Conservation (phyloP, 2,888 invertebrate species). For the Cepaea hortensis region DNA sequence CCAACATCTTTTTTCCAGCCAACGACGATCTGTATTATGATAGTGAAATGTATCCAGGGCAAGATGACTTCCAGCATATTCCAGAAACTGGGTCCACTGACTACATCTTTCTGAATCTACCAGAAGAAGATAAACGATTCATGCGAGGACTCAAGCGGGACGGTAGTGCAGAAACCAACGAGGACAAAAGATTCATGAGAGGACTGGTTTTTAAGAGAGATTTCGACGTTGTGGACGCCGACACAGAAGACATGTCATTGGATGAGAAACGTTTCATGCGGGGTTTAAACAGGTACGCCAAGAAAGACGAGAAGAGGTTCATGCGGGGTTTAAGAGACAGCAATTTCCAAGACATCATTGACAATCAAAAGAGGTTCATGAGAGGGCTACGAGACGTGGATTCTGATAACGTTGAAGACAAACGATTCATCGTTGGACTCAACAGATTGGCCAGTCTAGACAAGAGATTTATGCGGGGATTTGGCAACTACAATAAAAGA, state of each 20-base stretch:
- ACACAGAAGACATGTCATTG: background rate
- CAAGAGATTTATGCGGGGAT: slow-evolving; percentile 28
- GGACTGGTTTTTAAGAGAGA: slow-evolving; percentile 17
- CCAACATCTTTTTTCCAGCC: no score
- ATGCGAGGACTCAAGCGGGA: slow-evolving; percentile 5
- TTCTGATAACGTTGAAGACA: background rate
- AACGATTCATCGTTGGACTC: slow-evolving; percentile 21
- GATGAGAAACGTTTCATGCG: slow-evolving; percentile 19
- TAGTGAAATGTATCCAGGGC: background rate
- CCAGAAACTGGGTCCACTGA: background rate
- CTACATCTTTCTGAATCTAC: background rate
- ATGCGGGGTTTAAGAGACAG: slow-evolving; percentile 25
- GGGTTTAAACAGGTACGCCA: slow-evolving; percentile 1
- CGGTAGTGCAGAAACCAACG: background rate
- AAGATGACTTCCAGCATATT: background rate
- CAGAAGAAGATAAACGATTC: slow-evolving; percentile 21
- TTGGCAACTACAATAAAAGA: slow-evolving; percentile 9
- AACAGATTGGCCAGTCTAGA: background rate
- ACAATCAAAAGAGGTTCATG: slow-evolving; percentile 28
- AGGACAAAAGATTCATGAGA: slow-evolving; percentile 46
- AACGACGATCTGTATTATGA: background rate
- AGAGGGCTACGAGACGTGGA: slow-evolving; percentile 1
- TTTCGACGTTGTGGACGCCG: background rate
- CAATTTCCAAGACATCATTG: background rate
- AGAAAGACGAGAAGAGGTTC: slow-evolving; percentile 28